Base-by-base conservation (phyloP, 37 sponge, comb jelly and placozoan genomes). In the Spongilla lacustris region DNA sequence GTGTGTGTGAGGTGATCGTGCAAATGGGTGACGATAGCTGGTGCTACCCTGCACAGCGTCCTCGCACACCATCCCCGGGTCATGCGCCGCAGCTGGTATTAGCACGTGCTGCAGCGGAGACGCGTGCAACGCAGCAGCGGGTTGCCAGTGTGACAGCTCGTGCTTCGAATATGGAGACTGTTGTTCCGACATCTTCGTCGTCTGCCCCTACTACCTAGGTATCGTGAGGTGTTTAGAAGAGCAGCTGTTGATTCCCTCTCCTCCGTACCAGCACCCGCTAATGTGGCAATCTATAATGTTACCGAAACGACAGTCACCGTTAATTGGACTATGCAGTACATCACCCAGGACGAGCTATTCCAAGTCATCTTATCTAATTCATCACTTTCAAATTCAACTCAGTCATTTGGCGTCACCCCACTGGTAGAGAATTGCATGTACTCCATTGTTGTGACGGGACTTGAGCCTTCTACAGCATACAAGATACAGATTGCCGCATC, bases 81-180 rank as follows among this genome's bases (percentile, higher is more conserved):
- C 87, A 28, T 87, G 87, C 32, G 41, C 74, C 11, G 87, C 72
- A 24, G 81, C 81, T 3, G 81, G 81, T 69, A 75, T 76, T 30
- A 67, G 82, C 32, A 37, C 35, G 27, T 87, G 87, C 76, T 87
- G 87, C 41, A 71, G 28, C 71, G 74, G 12, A 32, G 31, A 30
- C 36, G 22, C 67, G 4, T 66, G 22, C 31, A 27, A 68, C 76
- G 80, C 66, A 32, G 27, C 72, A 14, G 81, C 81, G 22, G 29
- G 28, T 0, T 90, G 90, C 85, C 81, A 69, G 32, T 90, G 90
- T 73, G 86, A 90, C 34, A 50, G 81, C 5, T 50, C 73, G n/a
- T 90, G 90, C 67, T 68, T 31, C 29, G 41, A 50, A 38, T 80
- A 67, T 30, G 71, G 68, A 29, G 90, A 90, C 77, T 90, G 90